Evolutionary conservation across 2,113 vertebrate species (phyloP).

Genomic region (Spermophilus dauricus): DNA sequence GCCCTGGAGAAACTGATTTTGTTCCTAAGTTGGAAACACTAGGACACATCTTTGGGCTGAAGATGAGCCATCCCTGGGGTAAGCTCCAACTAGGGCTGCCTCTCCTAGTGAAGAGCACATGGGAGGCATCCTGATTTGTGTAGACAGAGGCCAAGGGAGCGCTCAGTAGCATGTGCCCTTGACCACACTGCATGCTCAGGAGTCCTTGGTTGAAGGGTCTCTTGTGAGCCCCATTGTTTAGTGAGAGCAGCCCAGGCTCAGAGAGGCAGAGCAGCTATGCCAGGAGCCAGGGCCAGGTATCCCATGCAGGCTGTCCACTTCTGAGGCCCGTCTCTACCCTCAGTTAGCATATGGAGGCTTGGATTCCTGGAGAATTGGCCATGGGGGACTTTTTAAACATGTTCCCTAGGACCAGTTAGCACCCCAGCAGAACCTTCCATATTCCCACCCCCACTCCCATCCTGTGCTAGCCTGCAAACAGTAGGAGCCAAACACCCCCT

Average conservation of each 20-base stretch:
- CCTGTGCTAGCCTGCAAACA: not conserved
- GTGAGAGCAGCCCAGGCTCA: not conserved
- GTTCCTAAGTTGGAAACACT: not conserved
- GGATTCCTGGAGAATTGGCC: too few relatives aligned
- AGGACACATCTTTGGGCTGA: not conserved
- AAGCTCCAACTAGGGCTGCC: not conserved
- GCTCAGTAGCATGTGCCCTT: fast-evolving
- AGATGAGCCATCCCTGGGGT: not conserved
- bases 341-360: not conserved
- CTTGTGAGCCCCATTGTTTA: not conserved
- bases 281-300: fast-evolving
- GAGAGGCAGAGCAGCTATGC: not conserved
- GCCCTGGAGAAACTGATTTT: not conserved
- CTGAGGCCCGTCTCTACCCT: not conserved
- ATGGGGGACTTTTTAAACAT: not conserved
- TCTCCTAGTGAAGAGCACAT: fast-evolving
- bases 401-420: not conserved
- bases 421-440: fast-evolving
- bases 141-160: fast-evolving
- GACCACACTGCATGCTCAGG: not conserved
- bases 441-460: fast-evolving
- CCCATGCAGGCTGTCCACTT: fast-evolving
- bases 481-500: fast-evolving
- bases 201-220: not conserved
- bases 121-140: not conserved